Base-by-base conservation (phyloP, 2,888 invertebrate species). In the Sphinx pinastri region DNA sequence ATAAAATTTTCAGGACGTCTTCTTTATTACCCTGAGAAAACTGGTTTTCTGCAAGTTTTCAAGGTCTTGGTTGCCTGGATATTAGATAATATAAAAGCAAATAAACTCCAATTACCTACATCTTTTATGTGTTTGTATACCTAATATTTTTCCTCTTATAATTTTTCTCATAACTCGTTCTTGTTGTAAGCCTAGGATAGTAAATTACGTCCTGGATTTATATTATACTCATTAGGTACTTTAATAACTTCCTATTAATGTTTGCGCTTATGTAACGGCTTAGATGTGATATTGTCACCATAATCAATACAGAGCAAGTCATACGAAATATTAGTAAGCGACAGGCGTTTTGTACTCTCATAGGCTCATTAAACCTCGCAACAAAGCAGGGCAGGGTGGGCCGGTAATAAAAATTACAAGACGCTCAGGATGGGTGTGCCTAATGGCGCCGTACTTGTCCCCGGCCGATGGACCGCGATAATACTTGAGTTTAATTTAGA, bases 301-400 rank as follows among this genome's bases (percentile, higher is more conserved):
- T 10, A n/a, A 52, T 67, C 67, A 67, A 67, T 67, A 25, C 52
- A 31, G 16, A 60, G 16, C 60, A 16, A 45, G 11, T 60, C n/a
- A 47, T 45, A 19, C 60, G 47, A 63, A 13, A 49, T 63, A 63
- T 63, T 63, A 63, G 63, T 68, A 57, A 58, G 49, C 49, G 49
- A 60, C 49, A 63, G 7, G 49, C 63, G 13, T 13, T 47, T 63
- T 79, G 80, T 82, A 84, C 83, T 80, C 80, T 77, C 80, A 75
- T 79, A 84, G 79, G 84, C 86, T 87, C 88, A 90, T 90, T 91
- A 90, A 88, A 83, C 81, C 80, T 80, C 77, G 86, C 85, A 93
- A 93, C 92, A 93, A 93, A 92, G 88, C 84, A 84, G 89, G 93
- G 93, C 85, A 91, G 86, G 90, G 93, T 89, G 85, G 84, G 49